A percentile compares a stretch with the other conserved stretches of the same genome.
Conservation (phyloP, 2,888 invertebrate species). For the Eledone cirrhosa region DNA sequence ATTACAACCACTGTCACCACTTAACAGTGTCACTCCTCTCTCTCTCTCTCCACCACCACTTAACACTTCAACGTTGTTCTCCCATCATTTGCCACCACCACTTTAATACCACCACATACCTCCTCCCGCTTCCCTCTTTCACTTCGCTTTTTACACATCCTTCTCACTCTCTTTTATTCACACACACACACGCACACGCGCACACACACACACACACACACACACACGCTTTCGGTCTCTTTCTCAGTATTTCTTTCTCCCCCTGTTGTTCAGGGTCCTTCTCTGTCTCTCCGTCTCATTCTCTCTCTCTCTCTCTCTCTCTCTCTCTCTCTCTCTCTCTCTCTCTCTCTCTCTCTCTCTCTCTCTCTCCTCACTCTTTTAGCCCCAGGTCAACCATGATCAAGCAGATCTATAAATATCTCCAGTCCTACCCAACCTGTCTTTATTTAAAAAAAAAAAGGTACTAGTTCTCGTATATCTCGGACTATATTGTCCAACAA, state of each 20-base stretch:
- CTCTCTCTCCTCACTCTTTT: background rate
- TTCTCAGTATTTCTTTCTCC: background rate
- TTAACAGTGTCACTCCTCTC: background rate
- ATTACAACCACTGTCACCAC: too few relatives aligned
- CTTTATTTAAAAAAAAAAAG: too few relatives aligned
- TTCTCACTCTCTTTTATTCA: too few relatives aligned
- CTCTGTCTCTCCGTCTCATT: background rate
- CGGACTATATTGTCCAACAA: too few relatives aligned
- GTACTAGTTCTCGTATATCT: too few relatives aligned
- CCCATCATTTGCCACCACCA: background rate
- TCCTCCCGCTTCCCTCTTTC: background rate
- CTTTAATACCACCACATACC: too few relatives aligned
- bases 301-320: slow-evolving; percentile 1
- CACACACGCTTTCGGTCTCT: background rate
- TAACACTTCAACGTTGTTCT: too few relatives aligned
- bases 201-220: too few relatives aligned
- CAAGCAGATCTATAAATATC: background rate
- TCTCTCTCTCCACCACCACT: background rate
- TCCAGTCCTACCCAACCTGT: too few relatives aligned
- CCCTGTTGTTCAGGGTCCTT: background rate
- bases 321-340: background rate
- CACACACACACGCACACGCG: too few relatives aligned
- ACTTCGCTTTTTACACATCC: too few relatives aligned
- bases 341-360: background rate
- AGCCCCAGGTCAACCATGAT: too few relatives aligned